Evolutionary conservation across 1,140 invertebrate species (phyloP).

Genomic region (Brachionus asplanchnoidis): DNA sequence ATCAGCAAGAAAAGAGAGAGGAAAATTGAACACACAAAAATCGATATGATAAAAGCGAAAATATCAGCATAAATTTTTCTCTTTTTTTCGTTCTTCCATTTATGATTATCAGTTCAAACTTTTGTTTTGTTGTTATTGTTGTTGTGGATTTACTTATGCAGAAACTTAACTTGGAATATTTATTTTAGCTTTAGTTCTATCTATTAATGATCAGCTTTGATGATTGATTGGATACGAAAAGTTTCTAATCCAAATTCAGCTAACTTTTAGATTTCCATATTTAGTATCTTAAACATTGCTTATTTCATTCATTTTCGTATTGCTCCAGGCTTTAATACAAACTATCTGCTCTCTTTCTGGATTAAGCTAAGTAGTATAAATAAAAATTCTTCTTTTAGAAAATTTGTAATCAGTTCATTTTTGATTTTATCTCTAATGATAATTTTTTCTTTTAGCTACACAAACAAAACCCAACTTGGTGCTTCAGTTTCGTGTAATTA

Average conservation of each 20-base stretch:
- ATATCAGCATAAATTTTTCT: slow-evolving; percentile 7
- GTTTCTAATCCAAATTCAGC: background rate
- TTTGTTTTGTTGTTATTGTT: background rate
- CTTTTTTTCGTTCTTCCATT: background rate
- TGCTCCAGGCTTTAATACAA: background rate
- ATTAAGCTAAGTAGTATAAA: slow-evolving; percentile 34
- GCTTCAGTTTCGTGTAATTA: background rate
- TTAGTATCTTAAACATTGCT: background rate
- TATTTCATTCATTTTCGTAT: background rate
- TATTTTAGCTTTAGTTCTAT: background rate
- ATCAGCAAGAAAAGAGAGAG: background rate
- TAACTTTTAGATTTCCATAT: slow-evolving; percentile 19
- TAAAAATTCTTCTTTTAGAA: background rate
- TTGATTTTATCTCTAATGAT: background rate
- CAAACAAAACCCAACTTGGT: background rate
- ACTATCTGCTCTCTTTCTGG: background rate
- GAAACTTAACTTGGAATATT: background rate
- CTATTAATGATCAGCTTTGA: slow-evolving; percentile 11
- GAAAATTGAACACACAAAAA: background rate
- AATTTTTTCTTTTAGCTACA: background rate
- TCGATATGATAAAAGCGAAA: slow-evolving; percentile 23
- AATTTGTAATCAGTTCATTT: slow-evolving; percentile 33
- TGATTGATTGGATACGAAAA: slow-evolving; percentile 36
- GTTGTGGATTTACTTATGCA: background rate
- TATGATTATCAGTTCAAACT: slow-evolving; percentile 36